phyloP scores from a whole-genome alignment of 2,113 vertebrate genomes.

The Heterotis niloticus region DNA sequence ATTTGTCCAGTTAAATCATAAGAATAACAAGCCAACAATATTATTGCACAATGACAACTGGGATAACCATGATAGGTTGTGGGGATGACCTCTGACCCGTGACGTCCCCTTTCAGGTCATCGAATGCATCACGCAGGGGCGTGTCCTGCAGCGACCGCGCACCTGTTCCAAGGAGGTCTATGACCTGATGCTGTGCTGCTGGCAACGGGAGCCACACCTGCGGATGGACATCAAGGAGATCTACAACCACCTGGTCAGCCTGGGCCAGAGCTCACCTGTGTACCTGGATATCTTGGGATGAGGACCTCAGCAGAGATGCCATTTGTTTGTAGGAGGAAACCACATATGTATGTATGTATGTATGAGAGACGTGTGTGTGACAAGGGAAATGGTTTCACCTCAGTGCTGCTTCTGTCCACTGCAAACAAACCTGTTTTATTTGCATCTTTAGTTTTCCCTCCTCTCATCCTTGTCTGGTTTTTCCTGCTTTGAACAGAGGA shows the following conservation, averaged over 20 bases:
- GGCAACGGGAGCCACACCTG: slow-evolving; percentile 97
- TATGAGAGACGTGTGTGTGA: slow-evolving; percentile 62
- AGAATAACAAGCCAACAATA: too few species aligned
- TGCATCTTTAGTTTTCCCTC: too few species aligned
- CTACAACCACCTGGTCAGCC: slow-evolving; percentile 89
- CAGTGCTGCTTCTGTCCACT: slow-evolving; percentile 75
- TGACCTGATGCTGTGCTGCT: slow-evolving; percentile 97
- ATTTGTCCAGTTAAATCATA: too few species aligned
- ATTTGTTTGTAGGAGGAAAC: slow-evolving; percentile 14
- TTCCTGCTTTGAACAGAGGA: too few species aligned
- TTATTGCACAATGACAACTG: too few species aligned
- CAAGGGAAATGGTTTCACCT: slow-evolving; percentile 51
- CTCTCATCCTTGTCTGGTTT: too few species aligned
- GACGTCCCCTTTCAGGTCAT: slow-evolving; percentile 74
- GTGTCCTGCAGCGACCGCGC: slow-evolving; percentile 92
- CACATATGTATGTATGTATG: slow-evolving; percentile 36
- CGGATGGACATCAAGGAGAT: slow-evolving; percentile 98
- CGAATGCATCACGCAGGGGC: slow-evolving; percentile 96
- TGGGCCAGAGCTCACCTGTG: slow-evolving; percentile 95
- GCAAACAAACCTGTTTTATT: slow-evolving; percentile 58
- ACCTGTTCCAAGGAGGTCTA: slow-evolving; percentile 96
- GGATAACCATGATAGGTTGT: too few species aligned
- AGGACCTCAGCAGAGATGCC: slow-evolving; percentile 42
- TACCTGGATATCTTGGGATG: slow-evolving; percentile 99
- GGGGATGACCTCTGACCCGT: background rate